Evolutionary conservation across 2,797 vertebrate species (phyloP).

Genomic region (Ammospiza maritima): DNA sequence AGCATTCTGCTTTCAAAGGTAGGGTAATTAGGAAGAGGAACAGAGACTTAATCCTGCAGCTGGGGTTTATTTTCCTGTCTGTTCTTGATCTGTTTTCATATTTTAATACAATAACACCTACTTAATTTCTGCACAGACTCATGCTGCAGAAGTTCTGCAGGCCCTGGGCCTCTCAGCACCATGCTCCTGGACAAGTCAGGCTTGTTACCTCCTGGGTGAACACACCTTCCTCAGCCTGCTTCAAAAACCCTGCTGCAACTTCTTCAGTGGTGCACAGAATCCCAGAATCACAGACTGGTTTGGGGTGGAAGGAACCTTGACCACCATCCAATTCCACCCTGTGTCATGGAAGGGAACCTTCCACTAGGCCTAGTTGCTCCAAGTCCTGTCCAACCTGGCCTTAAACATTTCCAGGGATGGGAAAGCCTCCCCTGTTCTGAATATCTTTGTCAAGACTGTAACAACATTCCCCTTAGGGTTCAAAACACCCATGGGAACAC

Average conservation of each 20-base stretch:
- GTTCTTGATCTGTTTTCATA: not conserved
- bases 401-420: not conserved
- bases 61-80: not conserved
- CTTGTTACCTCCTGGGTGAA: not conserved
- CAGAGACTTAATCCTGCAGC: not conserved
- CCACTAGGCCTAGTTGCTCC: not conserved
- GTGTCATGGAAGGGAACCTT: not conserved
- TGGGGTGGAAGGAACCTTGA: not conserved
- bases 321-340: not conserved
- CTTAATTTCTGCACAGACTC: not conserved
- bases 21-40: not conserved
- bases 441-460: not conserved
- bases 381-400: not conserved
- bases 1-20: not conserved
- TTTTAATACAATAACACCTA: not conserved
- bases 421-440: not conserved
- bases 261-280: fast-evolving
- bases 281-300: not conserved
- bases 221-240: not conserved
- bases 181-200: not conserved
- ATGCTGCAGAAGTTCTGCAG: not conserved
- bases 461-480: not conserved
- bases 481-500: not conserved
- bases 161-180: not conserved
- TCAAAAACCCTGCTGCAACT: not conserved